phyloP scores from a whole-genome alignment of 1,140 invertebrate genomes.

The Delia radicum region DNA sequence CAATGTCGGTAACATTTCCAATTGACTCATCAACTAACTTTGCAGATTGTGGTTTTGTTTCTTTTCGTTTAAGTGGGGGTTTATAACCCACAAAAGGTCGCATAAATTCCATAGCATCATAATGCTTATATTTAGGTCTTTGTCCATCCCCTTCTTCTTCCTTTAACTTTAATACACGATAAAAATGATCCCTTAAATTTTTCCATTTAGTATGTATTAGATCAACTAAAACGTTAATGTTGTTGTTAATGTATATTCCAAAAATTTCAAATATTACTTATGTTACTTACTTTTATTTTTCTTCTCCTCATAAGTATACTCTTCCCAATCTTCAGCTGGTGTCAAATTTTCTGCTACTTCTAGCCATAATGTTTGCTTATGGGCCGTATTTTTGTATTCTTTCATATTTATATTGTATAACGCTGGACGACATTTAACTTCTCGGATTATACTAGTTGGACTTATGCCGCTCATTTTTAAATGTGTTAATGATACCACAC shows the following conservation, averaged over 20 bases:
- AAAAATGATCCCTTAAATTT: slow-evolving; percentile 8
- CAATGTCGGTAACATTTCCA: background rate
- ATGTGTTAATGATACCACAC: no score
- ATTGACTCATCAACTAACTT: background rate
- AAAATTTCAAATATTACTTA: no score
- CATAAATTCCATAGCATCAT: slow-evolving; percentile 10
- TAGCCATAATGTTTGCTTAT: slow-evolving; percentile 6
- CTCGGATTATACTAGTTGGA: background rate
- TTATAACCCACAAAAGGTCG: background rate
- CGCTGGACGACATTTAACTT: background rate
- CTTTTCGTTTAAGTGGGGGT: background rate
- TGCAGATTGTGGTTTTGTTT: background rate
- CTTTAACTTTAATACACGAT: background rate
- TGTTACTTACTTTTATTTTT: background rate
- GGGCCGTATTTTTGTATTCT: background rate
- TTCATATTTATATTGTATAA: slow-evolving; percentile 6
- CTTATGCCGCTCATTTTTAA: slow-evolving; percentile 2
- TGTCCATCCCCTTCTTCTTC: background rate
- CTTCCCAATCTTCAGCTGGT: background rate
- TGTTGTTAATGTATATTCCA: no score
- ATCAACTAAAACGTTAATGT: background rate
- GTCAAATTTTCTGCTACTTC: background rate
- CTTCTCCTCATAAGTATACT: background rate
- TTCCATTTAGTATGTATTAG: background rate
- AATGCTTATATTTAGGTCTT: slow-evolving; percentile 2